Conservation (phyloP, 2,113 vertebrate species). For the Xiphorhynchus elegans region DNA sequence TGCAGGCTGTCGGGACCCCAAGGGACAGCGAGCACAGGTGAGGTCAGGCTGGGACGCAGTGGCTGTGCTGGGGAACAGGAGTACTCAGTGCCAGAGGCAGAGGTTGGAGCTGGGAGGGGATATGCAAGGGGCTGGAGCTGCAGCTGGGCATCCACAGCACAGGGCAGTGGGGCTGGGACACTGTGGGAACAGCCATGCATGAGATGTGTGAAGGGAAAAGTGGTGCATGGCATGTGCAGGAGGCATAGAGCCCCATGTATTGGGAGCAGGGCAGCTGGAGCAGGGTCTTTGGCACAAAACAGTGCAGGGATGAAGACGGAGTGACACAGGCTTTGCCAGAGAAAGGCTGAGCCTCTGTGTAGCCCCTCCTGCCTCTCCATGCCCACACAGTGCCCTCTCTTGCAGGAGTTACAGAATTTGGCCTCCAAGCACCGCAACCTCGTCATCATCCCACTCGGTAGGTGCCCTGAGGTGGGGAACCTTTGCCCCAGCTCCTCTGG, state of each 20-base stretch:
- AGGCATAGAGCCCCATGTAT: neutral
- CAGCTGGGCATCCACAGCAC: rapidly evolving
- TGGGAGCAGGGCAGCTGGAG: neutral
- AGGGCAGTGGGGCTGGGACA: neutral
- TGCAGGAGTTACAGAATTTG: slow-evolving; percentile 30
- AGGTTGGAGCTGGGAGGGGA: neutral
- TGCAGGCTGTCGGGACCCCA: slow-evolving; percentile 40
- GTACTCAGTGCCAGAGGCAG: neutral
- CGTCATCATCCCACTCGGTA: neutral
- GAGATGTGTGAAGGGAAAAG: neutral
- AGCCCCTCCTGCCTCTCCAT: neutral
- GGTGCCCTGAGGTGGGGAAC: neutral
- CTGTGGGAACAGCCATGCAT: too few species aligned
- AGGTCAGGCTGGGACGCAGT: neutral
- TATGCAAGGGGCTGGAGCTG: neutral
- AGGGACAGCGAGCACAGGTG: slow-evolving; percentile 36
- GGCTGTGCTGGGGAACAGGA: neutral
- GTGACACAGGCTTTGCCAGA: neutral
- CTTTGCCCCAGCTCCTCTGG: neutral
- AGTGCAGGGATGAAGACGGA: neutral
- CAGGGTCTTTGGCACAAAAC: neutral
- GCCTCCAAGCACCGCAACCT: neutral
- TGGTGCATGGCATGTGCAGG: rapidly evolving
- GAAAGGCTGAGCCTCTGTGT: neutral
- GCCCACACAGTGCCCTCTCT: neutral